Conservation (phyloP, 2,113 vertebrate genomes). For the Nothocercus nigrocapillus region DNA sequence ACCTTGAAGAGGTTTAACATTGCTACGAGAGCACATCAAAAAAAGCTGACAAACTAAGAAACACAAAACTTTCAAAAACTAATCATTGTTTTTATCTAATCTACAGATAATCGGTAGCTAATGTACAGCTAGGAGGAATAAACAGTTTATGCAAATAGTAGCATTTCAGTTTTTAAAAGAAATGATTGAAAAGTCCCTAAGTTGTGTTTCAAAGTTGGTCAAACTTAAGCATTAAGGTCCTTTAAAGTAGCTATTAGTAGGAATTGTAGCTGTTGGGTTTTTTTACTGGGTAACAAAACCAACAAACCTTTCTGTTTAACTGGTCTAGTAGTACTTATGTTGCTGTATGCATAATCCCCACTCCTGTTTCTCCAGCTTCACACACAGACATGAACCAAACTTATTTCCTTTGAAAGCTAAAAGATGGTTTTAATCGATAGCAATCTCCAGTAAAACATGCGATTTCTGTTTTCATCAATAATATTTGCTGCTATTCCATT, state of each 20-base stretch:
- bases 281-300: background rate
- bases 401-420: background rate
- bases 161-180: background rate
- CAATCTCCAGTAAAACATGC: background rate
- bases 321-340: background rate
- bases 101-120: background rate
- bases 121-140: background rate
- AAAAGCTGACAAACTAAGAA: background rate
- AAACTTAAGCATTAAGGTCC: background rate
- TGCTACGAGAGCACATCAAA: background rate
- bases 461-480: accelerated
- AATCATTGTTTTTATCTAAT: background rate
- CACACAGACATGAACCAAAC: background rate
- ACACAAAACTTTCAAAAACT: background rate
- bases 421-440: background rate
- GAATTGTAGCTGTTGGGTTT: background rate
- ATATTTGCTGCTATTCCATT: background rate
- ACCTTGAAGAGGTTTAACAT: background rate
- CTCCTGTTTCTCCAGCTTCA: background rate
- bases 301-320: background rate
- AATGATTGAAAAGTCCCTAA: background rate
- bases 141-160: background rate
- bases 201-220: background rate
- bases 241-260: background rate
- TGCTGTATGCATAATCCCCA: background rate